Conservation (phyloP, 2,888 invertebrate genomes). For the Steromphala cineraria region DNA sequence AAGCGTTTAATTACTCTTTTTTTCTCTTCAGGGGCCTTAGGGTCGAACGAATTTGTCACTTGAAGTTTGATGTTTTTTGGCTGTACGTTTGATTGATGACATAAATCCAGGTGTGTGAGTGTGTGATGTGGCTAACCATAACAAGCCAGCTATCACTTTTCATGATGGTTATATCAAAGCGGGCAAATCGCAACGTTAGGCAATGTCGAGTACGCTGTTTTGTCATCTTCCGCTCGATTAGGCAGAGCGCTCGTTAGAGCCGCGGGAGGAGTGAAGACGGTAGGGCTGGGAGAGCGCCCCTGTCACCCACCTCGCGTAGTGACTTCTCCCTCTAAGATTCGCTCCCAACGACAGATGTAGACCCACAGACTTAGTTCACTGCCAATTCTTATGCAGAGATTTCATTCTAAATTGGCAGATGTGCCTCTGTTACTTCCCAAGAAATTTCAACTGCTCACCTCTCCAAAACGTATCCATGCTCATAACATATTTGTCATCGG, state of each 20-base stretch:
- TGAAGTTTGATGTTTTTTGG: constrained; percentile 6
- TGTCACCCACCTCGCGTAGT: background rate
- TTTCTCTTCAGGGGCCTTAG: constrained; percentile 4
- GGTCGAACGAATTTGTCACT: constrained; percentile 23
- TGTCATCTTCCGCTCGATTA: constrained; percentile 12
- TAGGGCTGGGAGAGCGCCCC: background rate
- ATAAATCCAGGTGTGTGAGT: background rate
- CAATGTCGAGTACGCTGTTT: constrained; percentile 11
- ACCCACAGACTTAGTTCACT: background rate
- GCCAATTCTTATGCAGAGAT: constrained; percentile 15
- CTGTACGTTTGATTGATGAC: constrained; percentile 18
- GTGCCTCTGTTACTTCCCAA: background rate
- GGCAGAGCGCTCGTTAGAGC: constrained; percentile 1
- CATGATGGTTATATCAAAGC: background rate
- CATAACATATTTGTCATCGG: background rate
- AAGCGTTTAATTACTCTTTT: constrained; percentile 22
- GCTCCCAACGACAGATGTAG: background rate
- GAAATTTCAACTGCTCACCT: background rate
- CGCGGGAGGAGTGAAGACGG: background rate
- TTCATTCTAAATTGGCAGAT: background rate
- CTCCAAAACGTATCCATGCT: background rate
- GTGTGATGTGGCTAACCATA: background rate
- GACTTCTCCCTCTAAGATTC: background rate
- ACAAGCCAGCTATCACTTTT: background rate
- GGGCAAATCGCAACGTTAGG: constrained; percentile 1